phyloP scores from a whole-genome alignment of 2,113 vertebrate genomes.

The Aptenodytes patagonicus region DNA sequence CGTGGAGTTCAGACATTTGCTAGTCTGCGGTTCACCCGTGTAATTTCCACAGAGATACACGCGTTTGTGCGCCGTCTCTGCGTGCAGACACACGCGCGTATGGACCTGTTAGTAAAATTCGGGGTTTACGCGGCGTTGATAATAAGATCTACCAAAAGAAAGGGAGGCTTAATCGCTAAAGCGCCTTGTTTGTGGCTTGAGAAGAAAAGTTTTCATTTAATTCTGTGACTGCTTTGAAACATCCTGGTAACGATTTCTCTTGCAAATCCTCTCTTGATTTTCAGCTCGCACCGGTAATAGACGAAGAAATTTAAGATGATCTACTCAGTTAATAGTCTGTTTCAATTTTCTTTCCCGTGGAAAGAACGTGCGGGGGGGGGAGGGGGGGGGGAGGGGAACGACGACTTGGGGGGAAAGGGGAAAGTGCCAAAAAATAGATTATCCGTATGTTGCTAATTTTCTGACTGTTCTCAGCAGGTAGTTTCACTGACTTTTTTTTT shows the following conservation, averaged over 20 bases:
- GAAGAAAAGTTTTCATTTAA: conserved; percentile 37
- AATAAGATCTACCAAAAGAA: not conserved
- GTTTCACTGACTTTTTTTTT: not conserved
- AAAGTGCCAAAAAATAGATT: not conserved
- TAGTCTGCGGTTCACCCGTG: not conserved
- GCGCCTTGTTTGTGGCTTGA: not conserved
- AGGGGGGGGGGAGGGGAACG: too few relatives aligned
- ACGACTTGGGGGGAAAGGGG: too few relatives aligned
- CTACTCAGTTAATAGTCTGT: not conserved
- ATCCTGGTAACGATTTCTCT: conserved; percentile 12
- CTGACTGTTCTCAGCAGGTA: not conserved
- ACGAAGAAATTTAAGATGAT: not conserved
- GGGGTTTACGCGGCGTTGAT: not conserved
- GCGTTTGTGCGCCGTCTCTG: not conserved
- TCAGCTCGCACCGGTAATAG: not conserved
- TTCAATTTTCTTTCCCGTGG: not conserved
- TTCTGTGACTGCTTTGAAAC: conserved; percentile 2
- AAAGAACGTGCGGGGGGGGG: not conserved
- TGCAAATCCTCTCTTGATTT: conserved; percentile 24
- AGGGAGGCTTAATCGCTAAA: not conserved
- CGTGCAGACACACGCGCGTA: not conserved
- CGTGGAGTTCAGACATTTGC: conserved; percentile 3
- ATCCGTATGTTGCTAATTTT: conserved; percentile 28
- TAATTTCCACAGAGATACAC: conserved; percentile 2
- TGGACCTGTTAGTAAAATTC: not conserved